Evolutionary conservation across 1,140 invertebrate genomes (phyloP), one percentile per base, ranked within the genome.

Genomic region (Saccostrea echinata): DNA sequence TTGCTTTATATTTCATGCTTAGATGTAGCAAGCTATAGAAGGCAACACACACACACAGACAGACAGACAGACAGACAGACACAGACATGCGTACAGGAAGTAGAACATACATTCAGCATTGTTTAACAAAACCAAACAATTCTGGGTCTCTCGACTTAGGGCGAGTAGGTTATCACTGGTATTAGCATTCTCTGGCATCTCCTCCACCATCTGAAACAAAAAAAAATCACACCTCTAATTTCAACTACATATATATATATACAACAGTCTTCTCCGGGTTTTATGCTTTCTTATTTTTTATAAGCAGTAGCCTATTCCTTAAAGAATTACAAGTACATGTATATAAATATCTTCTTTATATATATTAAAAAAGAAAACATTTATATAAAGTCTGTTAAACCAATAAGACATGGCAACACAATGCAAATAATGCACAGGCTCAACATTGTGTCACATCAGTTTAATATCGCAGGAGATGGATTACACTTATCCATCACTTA

Each of bases 91-190:
- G 9, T 13, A 71, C 27, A 30, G 33, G 30, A 30, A 76, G 27
- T 30, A 76, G 30, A 83, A 87, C 86, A 81, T 87, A 87, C 86
- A 87, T 61, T 87, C 86, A 61, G 86, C 86, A 82, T 24, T 68
- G 57, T 87, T 87, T 52, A 87, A 83, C 52, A 83, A 24, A 87
- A 55, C 55, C 53, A 87, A 61, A 87, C 80, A 87, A 21, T 87
- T 27, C 80, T 68, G 71, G 27, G 86, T 82, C n/a, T 87, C 53
- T 0, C 83, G 52, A 30, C 33, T 68, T 51, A 83, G 53, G 51
- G 76, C 86, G 2, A 61, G 80, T n/a, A 87, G 16, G 18, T 53
- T 51, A 16, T 87, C 80, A n/a, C 71, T 87, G 16, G 52, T 82
- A 16, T 84, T 43, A 84, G 52, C 55, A 61, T 51, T 57, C 30